Base-by-base conservation (phyloP, 2,113 vertebrate species). In the Geococcyx californianus region DNA sequence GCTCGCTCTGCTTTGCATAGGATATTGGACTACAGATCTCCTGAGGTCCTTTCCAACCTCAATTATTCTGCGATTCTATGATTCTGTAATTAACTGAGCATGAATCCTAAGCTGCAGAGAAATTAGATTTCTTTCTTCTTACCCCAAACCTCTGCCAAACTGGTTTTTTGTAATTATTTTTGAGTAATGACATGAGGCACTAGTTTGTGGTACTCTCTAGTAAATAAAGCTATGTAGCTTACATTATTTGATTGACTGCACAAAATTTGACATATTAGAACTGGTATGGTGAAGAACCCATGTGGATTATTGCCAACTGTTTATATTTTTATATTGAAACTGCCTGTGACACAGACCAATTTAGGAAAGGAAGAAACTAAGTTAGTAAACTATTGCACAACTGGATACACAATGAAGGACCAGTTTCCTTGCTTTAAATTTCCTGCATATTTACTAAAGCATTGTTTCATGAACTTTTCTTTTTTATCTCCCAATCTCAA, bases 21-120 rank as follows among this genome's bases (percentile, higher is more conserved):
- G 74, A 91, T n/a, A 42, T 66, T 79, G 90, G 82, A 70, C 64
- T 70, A 67, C 51, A 95, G 68, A 90, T 90, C 94, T 96, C 95
- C 86, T 70, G 92, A 89, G 68, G 83, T 93, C 54, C 60, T 63
- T 93, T 84, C 73, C 80, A 94, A 67, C 40, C 33, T 93, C 90
- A 93, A 85, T 93, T 93, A 94, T 92, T 90, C 90, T 89, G 52
- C 52, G 67, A 87, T 94, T 91, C 70, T 58, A 68, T 2, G 4
- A 81, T 89, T 95, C 95, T 93, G 76, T 96, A 96, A 95, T 97
- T 96, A 97, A 95, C 80, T 81, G 69, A 96, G 69, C 73, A 81
- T 76, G 86, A 92, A 94, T 73, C 88, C 81, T 87, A 84, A 93
- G 83, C 73, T 94, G 80, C 33, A 93, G 64, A 94, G 64, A 96